phyloP scores from a whole-genome alignment of 1,140 invertebrate genomes.

The Aphidius gifuensis region DNA sequence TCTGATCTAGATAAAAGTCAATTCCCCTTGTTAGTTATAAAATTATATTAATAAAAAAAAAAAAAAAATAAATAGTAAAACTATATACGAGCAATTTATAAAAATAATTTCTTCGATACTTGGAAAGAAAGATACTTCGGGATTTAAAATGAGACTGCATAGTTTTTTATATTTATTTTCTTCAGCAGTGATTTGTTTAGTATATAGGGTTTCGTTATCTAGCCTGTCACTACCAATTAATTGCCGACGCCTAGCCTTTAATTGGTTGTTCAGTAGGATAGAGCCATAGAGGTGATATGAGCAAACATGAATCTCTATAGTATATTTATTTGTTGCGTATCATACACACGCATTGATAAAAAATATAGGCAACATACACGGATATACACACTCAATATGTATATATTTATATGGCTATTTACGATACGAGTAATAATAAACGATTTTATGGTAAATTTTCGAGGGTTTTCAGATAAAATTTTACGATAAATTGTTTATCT shows the following conservation, averaged over 20 bases:
- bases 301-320: not conserved
- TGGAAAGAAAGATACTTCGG: no score
- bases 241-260: conserved; percentile 14
- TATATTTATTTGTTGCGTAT: conserved; percentile 11
- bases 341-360: not conserved
- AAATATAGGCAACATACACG: not conserved
- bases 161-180: no score
- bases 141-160: no score
- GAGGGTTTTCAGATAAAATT: conserved; percentile 21
- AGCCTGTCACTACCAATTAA: conserved; percentile 12
- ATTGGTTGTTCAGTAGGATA: conserved; percentile 12
- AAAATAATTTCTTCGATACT: no score
- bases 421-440: conserved; percentile 22
- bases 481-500: conserved; percentile 24
- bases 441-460: conserved; percentile 12
- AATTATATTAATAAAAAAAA: no score
- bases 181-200: no score
- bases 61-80: no score
- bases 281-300: conserved; percentile 4
- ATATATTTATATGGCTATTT: conserved; percentile 10
- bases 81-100: no score
- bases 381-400: conserved; percentile 3
- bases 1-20: no score
- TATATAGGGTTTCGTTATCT: conserved; percentile 6
- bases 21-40: no score